A percentile compares a stretch with the other conserved stretches of the same genome.
phyloP scores from a whole-genome alignment of 2,888 invertebrate genomes.

The Dendrolimus houi region DNA sequence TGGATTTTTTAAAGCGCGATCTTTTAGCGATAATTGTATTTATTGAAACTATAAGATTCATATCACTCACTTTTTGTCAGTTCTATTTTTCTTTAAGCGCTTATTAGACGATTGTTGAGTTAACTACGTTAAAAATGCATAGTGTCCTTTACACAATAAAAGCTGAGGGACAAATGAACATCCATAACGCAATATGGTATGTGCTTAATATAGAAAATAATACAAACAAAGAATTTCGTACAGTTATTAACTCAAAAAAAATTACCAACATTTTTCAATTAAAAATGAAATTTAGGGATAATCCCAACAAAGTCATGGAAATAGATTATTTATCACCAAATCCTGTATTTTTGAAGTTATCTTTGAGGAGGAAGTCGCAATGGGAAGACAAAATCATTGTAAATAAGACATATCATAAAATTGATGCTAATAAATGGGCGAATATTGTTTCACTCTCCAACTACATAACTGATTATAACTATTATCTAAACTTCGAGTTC shows the following conservation, averaged over 20 bases:
- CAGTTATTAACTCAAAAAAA: constrained; percentile 36
- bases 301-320: constrained; percentile 58
- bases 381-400: constrained; percentile 59
- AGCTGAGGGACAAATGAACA: constrained; percentile 58
- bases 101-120: too few species aligned
- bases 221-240: constrained; percentile 47
- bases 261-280: constrained; percentile 45
- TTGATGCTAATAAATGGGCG: constrained; percentile 64
- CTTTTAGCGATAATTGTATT: too few species aligned
- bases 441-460: constrained; percentile 58
- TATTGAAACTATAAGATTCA: too few species aligned
- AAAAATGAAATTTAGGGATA: constrained; percentile 61
- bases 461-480: constrained; percentile 52
- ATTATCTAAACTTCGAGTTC: constrained; percentile 58
- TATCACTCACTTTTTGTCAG: too few species aligned
- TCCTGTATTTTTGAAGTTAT: constrained; percentile 55
- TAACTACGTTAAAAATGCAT: not conserved
- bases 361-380: constrained; percentile 54
- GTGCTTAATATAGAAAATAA: constrained; percentile 50
- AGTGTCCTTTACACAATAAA: constrained; percentile 47
- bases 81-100: too few species aligned
- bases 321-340: constrained; percentile 55
- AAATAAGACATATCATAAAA: constrained; percentile 55
- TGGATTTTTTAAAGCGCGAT: too few species aligned
- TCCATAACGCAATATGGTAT: constrained; percentile 60